Base-by-base conservation (phyloP, 2,888 invertebrate genomes). In the Smittia aterrima region DNA sequence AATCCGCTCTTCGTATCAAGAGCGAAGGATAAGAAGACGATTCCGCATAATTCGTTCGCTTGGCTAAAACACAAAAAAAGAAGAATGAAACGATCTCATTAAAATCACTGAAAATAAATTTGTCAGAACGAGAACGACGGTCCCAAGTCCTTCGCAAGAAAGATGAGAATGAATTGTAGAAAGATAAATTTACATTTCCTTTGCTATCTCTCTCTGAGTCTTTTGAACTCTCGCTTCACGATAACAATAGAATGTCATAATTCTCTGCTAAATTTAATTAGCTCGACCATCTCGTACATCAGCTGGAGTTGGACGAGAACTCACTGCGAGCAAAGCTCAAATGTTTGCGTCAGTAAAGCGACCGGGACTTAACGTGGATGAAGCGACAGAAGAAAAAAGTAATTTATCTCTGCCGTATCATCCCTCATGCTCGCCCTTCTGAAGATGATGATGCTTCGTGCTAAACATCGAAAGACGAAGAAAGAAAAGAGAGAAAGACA, bases 1-100 rank as follows among this genome's bases (percentile, higher is more conserved):
- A 47, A 22, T 68, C 11, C n/a, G 11, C 16, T 58, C 18, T 6
- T 58, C 18, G 7, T 9, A 58, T 3, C 20, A 58, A 13, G 38
- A 38, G 38, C 18, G 25, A 68, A 64, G 40, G 24, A 68, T 68
- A 68, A 68, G 40, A n/a, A 68, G 68, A 68, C 41, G 68, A 68
- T 22, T 11, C 68, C 68, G 20, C 68, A 68, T 24, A 68, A 66
- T 58, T 13, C 64, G 13, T 27, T 64, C n/a, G 47, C 47, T 47
- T 38, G 3, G 47, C 16, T 47, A 6, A 32, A 9, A 32, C 32
- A 32, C 3, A 32, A 32, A 32, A 32, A 32, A 47, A 2, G 47
- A 47, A 3, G 11, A 47, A n/a, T n/a, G n/a, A 47, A 47, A 47
- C 2, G 2, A 47, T 47, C 47, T 47, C 47, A 47, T 47, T 47